Percentiles rank a stretch among this genome's conserved stretches.
Evolutionary conservation across 2,113 vertebrate genomes (phyloP).

Genomic region (Chaenocephalus aceratus): DNA sequence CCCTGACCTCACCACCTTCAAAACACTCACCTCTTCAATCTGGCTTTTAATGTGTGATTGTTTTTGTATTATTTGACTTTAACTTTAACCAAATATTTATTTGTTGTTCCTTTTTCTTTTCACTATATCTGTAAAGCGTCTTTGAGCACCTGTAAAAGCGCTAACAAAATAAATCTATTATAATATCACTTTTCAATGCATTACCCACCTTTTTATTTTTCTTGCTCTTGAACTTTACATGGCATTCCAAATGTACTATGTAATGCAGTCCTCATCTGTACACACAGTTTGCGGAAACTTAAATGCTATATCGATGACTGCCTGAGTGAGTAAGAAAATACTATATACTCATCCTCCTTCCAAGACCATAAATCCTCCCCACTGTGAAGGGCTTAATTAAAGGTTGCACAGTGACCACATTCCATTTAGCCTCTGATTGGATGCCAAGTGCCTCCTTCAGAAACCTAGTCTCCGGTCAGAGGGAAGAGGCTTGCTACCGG

Average conservation of each 20-base stretch:
- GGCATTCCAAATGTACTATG: background rate
- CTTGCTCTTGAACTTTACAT: background rate
- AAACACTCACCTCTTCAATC: too few relatives aligned
- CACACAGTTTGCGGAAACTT: background rate
- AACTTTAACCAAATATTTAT: too few relatives aligned
- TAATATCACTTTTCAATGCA: background rate
- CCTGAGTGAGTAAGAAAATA: slow-evolving; percentile 17
- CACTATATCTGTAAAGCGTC: too few relatives aligned
- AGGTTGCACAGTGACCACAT: slow-evolving; percentile 48
- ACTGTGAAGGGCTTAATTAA: slow-evolving; percentile 45
- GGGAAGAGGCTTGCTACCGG: background rate
- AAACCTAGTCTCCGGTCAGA: slow-evolving; percentile 39
- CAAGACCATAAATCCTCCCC: slow-evolving; percentile 34
- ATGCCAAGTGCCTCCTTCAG: slow-evolving; percentile 37
- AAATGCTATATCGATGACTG: slow-evolving; percentile 25
- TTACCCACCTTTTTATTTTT: slow-evolving; percentile 2
- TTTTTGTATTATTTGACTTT: too few relatives aligned
- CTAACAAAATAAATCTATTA: too few relatives aligned
- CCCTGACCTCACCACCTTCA: too few relatives aligned
- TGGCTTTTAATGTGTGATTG: too few relatives aligned
- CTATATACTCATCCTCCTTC: slow-evolving; percentile 11
- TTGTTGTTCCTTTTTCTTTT: too few relatives aligned
- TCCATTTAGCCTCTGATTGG: slow-evolving; percentile 44
- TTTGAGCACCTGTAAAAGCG: too few relatives aligned
- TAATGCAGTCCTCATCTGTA: slow-evolving; percentile 3